Conservation (phyloP, 2,797 vertebrate genomes). For the Lepilemur septentrionalis region DNA sequence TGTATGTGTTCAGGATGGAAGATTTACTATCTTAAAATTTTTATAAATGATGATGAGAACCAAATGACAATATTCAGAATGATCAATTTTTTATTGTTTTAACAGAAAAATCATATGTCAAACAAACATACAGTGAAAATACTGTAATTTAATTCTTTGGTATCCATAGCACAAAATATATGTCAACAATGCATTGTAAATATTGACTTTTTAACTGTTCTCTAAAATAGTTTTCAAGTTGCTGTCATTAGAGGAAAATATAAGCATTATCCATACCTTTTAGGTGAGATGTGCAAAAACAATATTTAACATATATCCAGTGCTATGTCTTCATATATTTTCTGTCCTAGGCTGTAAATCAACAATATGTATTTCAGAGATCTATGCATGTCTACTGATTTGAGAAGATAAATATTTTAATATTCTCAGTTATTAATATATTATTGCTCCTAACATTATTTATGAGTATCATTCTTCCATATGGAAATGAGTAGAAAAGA, state of each 20-base stretch:
- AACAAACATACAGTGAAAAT: background rate
- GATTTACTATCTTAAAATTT: background rate
- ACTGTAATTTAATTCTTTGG: background rate
- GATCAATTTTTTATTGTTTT: background rate
- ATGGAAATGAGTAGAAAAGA: background rate
- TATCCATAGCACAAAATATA: background rate
- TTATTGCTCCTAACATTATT: background rate
- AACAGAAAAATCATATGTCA: background rate
- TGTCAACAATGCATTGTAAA: background rate
- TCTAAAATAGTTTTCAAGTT: background rate
- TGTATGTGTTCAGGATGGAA: background rate
- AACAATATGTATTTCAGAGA: background rate
- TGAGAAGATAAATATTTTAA: background rate
- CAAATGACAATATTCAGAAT: background rate
- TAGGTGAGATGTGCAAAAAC: background rate
- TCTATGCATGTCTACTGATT: background rate
- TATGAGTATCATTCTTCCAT: background rate
- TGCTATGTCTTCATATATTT: background rate
- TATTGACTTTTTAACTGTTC: background rate
- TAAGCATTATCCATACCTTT: background rate
- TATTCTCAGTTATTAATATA: background rate
- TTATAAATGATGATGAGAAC: background rate
- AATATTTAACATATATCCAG: background rate
- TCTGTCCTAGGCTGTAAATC: background rate
- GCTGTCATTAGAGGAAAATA: background rate